Conservation (phyloP, 1,140 invertebrate genomes). For the Heterodera carotae region DNA sequence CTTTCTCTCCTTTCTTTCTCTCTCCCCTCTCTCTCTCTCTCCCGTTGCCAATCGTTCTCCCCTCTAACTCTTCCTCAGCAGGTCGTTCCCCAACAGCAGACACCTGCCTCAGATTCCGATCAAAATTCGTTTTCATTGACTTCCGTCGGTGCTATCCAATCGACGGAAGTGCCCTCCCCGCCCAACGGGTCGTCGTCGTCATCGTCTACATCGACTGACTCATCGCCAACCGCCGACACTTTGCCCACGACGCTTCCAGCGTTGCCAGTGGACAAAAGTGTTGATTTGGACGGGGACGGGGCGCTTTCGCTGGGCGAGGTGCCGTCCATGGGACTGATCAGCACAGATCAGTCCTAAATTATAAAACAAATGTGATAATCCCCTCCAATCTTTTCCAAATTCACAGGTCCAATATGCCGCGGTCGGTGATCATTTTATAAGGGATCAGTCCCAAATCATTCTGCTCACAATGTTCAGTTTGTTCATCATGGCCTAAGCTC, state of each 20-base stretch:
- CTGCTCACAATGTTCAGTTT: conserved; percentile 45
- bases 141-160: not conserved
- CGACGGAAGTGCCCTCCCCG: not conserved
- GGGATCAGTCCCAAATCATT: not conserved
- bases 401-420: conserved; percentile 59
- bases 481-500: conserved; percentile 64
- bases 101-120: not conserved
- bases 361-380: too few relatives aligned
- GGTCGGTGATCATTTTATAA: conserved; percentile 8
- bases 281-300: conserved; percentile 62
- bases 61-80: not conserved
- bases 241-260: conserved; percentile 7
- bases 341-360: not conserved
- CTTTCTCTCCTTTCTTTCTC: not conserved
- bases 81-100: conserved; percentile 24
- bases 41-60: not conserved
- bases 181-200: not conserved
- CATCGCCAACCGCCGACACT: conserved; percentile 15
- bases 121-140: conserved; percentile 12
- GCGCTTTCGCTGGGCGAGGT: conserved; percentile 57
- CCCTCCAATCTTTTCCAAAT: too few relatives aligned
- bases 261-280: conserved; percentile 58
- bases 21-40: not conserved
- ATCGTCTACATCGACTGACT: too few relatives aligned
- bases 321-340: not conserved